Evolutionary conservation across 1,140 invertebrate species (phyloP).

Genomic region (Aphelenchoides besseyi): DNA sequence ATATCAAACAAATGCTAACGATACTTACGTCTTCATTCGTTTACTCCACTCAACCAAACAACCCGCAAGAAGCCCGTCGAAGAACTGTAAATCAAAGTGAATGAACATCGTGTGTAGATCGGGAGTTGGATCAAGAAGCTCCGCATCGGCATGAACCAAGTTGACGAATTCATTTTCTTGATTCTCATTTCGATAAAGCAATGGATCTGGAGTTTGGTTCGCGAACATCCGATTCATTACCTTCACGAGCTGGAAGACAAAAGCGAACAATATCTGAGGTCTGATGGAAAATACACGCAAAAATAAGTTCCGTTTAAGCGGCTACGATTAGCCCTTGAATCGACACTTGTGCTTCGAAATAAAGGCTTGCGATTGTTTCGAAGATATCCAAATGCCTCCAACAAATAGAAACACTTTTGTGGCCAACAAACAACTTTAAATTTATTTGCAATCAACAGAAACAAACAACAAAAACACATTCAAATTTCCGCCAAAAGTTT

Average conservation of each 20-base stretch:
- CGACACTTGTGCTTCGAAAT: no score
- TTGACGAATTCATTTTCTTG: slow-evolving; percentile 68
- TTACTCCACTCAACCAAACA: slow-evolving; percentile 89
- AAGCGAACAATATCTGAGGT: no score
- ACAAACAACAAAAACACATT: no score
- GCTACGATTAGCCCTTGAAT: no score
- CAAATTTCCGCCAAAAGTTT: background rate
- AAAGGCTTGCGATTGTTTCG: no score
- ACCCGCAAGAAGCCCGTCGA: slow-evolving; percentile 73
- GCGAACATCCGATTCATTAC: background rate
- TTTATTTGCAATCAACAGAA: no score
- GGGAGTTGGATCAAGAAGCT: slow-evolving; percentile 86
- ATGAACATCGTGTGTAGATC: slow-evolving; percentile 81
- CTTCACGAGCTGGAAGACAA: background rate
- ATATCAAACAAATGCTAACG: slow-evolving; percentile 18
- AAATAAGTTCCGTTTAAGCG: no score
- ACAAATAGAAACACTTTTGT: no score
- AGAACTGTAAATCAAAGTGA: slow-evolving; percentile 81
- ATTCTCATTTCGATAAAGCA: slow-evolving; percentile 40
- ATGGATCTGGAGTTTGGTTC: background rate
- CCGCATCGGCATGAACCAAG: slow-evolving; percentile 69
- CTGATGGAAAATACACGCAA: no score
- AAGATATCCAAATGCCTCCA: no score
- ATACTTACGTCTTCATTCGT: slow-evolving; percentile 79
- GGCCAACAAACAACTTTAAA: no score